Conservation (phyloP, 2,113 vertebrate species). For the Eulemur macaco region DNA sequence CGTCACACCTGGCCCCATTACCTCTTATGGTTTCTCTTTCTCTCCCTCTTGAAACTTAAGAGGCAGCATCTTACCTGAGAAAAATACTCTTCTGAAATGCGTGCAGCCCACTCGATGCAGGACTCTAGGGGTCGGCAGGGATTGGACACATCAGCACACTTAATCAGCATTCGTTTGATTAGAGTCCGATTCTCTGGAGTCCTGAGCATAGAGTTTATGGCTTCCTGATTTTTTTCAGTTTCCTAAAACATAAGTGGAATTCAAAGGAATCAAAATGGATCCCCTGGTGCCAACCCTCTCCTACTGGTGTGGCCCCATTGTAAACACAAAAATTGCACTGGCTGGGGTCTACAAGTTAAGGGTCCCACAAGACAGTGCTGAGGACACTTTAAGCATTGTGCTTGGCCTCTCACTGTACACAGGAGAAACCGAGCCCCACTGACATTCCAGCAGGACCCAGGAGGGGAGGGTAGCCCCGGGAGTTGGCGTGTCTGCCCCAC, state of each 20-base stretch:
- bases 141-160: constrained; percentile 97
- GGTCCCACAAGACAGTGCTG: background rate
- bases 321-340: background rate
- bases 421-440: background rate
- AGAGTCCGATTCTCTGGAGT: constrained; percentile 95
- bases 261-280: background rate
- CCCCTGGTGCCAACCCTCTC: background rate
- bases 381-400: background rate
- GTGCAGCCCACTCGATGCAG: constrained; percentile 96
- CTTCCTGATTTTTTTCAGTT: constrained; percentile 86
- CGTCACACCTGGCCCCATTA: no score
- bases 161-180: constrained; percentile 97
- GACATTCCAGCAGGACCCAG: background rate
- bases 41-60: background rate
- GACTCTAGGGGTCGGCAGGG: constrained; percentile 93
- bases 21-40: background rate
- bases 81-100: constrained; percentile 99
- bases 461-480: background rate
- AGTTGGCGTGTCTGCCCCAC: fast-evolving
- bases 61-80: constrained; percentile 89
- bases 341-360: background rate
- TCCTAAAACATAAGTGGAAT: constrained; percentile 69
- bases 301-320: background rate
- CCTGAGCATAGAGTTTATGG: constrained; percentile 88
- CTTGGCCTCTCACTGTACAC: background rate